Evolutionary conservation across 2,113 vertebrate genomes (phyloP), one percentile per base, ranked within the genome.

Genomic region (Hypocryptadius cinnamomeus): DNA sequence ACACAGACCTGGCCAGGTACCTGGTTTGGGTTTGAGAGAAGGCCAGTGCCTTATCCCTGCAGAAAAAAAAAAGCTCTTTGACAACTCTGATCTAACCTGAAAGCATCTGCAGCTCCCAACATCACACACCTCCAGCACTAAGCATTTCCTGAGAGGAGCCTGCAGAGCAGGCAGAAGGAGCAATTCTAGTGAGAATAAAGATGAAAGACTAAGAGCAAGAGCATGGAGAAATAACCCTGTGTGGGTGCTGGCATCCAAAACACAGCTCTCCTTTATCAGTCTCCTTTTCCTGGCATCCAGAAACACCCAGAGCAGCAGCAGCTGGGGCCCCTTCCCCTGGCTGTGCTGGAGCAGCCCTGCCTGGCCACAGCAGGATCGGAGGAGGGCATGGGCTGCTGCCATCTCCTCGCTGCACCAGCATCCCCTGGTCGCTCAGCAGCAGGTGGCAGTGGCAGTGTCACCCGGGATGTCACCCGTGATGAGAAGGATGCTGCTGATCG

Each of bases 401-500:
- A n/a, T 25, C 0, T 0, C 45, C 24, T 30, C 0, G 0, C 59
- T 48, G 19, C 42, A 17, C 11, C 23, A 54, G 70, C 44, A 7
- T 5, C 65, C 27, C 22, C 12, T 18, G 1, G 10, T 45, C 3
- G 15, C 22, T 11, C 20, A 27, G 93, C 59, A 78, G 79, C 39
- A 83, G 63, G 45, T 63, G 84, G 47, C 81, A 66, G 18, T n/a
- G 63, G 28, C 13, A 5, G 25, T 33, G 40, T 40, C 40, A 15
- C 40, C 40, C 40, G 40, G 14, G 40, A 14, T 74, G 86, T 59
- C 96, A 86, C 65, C 85, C 40, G n/a, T 8, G 89, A 85, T 70
- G 76, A 87, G 95, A 63, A 89, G 33, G 96, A 94, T 95, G 93
- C 30, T 85, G 66, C 82, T 88, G 93, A 82, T 31, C 89, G 74